Evolutionary conservation across 2,888 invertebrate species (phyloP).

Genomic region (Plebejus melissa): DNA sequence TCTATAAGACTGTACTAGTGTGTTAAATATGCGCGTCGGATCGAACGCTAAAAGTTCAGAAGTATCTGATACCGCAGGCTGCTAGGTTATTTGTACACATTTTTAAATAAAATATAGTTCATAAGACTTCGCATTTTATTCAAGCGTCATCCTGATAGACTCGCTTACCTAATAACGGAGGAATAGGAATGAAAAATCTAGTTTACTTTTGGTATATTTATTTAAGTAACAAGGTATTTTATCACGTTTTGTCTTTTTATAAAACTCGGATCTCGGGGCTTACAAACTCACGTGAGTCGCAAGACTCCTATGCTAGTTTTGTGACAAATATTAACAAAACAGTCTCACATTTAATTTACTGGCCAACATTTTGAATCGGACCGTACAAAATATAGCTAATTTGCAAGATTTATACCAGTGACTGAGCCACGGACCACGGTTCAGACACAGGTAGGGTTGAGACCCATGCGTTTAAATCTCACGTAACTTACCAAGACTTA

Average conservation of each 20-base stretch:
- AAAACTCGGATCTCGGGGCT: constrained; percentile 57
- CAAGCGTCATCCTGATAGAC: neutral
- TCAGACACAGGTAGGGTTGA: neutral
- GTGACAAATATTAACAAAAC: constrained; percentile 29
- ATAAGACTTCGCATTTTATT: constrained; percentile 34
- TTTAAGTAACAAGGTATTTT: constrained; percentile 65
- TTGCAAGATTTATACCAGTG: neutral
- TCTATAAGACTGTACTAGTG: constrained; percentile 26
- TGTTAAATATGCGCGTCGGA: constrained; percentile 13
- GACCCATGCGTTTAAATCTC: too few relatives aligned
- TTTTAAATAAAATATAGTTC: constrained; percentile 56
- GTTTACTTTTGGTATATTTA: constrained; percentile 52
- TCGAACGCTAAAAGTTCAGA: constrained; percentile 36
- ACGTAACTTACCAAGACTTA: too few relatives aligned
- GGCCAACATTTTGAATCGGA: neutral
- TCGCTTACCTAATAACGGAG: neutral
- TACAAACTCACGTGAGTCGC: constrained; percentile 22
- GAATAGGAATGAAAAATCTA: constrained; percentile 7
- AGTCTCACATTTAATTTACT: constrained; percentile 10
- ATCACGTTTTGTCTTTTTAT: constrained; percentile 73
- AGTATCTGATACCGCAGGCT: constrained; percentile 52
- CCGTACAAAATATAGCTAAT: neutral
- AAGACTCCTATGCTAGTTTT: constrained; percentile 28
- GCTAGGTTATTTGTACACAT: constrained; percentile 70
- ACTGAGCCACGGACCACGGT: neutral